Percentiles rank a stretch among this genome's conserved stretches.
These are phyloP conservation scores for Epizoanthus illoricatus DNA, from an alignment of 92 coral and sea anemone genomes.

Conservation along the genomic window DNA sequence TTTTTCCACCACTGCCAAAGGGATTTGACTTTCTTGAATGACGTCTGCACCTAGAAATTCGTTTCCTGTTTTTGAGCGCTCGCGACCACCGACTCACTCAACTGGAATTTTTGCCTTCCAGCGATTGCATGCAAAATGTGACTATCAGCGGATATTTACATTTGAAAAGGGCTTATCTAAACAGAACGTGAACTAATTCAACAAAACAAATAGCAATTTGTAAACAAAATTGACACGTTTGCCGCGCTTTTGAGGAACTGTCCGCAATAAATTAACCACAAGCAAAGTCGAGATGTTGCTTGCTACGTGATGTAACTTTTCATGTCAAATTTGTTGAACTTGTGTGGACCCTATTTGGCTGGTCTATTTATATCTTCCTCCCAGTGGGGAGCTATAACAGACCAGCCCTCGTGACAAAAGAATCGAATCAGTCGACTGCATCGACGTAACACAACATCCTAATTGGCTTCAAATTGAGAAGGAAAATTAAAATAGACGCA, in stretches of 20 bases:
- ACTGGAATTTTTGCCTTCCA: not conserved
- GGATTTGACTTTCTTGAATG: slow-evolving; percentile 18
- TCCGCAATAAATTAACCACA: slow-evolving; percentile 3
- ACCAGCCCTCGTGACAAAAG: slow-evolving; percentile 10
- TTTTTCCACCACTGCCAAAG: not conserved
- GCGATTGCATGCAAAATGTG: not conserved
- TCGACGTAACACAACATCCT: not conserved
- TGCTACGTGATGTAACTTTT: not conserved
- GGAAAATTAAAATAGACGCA: not conserved
- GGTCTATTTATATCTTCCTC: not conserved
- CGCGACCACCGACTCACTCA: not conserved
- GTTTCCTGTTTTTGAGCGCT: slow-evolving; percentile 28
- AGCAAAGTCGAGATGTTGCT: not conserved
- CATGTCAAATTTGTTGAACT: not conserved
- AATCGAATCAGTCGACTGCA: not conserved
- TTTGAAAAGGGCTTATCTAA: slow-evolving; percentile 21
- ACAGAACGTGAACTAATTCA: slow-evolving; percentile 11
- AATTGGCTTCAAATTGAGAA: slow-evolving; percentile 12
- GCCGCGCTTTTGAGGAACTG: slow-evolving; percentile 11
- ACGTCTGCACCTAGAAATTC: slow-evolving; percentile 8
- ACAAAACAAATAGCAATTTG: slow-evolving; percentile 20
- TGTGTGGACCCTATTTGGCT: not conserved
- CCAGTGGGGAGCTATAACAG: not conserved
- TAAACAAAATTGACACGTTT: slow-evolving; percentile 17
- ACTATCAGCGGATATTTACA: slow-evolving; percentile 12